phyloP scores from a whole-genome alignment of 2,888 invertebrate species.

The Epicampocera succincta region DNA sequence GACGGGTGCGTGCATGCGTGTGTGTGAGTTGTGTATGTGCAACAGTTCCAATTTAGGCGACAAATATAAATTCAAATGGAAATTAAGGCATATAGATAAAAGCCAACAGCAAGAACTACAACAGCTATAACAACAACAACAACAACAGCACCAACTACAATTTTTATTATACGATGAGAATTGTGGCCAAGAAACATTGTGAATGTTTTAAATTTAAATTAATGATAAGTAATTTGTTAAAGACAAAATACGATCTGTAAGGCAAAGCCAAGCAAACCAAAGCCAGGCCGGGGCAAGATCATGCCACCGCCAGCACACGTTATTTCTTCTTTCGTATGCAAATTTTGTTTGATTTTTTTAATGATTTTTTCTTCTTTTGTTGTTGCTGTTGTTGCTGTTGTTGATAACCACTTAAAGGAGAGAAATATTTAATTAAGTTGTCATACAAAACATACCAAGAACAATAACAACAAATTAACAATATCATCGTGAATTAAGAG shows the following conservation, averaged over 20 bases:
- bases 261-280: background rate
- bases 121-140: slow-evolving; percentile 31
- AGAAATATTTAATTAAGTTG: slow-evolving; percentile 70
- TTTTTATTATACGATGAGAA: slow-evolving; percentile 42
- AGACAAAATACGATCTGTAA: slow-evolving; percentile 69
- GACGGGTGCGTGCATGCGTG: background rate
- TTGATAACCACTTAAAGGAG: slow-evolving; percentile 62
- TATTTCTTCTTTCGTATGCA: slow-evolving; percentile 1
- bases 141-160: slow-evolving; percentile 16
- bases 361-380: slow-evolving; percentile 3
- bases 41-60: slow-evolving; percentile 72
- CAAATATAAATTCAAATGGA: slow-evolving; percentile 71
- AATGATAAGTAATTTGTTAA: slow-evolving; percentile 70
- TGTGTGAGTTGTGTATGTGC: slow-evolving; percentile 51
- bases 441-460: slow-evolving; percentile 64
- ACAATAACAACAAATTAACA: slow-evolving; percentile 67
- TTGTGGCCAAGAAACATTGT: slow-evolving; percentile 52
- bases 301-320: slow-evolving; percentile 33
- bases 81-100: slow-evolving; percentile 69
- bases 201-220: slow-evolving; percentile 70
- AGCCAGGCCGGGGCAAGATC: background rate
- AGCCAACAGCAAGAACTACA: slow-evolving; percentile 36
- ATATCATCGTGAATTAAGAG: slow-evolving; percentile 59
- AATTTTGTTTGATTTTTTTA: background rate
- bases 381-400: too few species aligned